Base-by-base conservation (phyloP, 1,140 invertebrate genomes). In the Micrasema longulum region DNA sequence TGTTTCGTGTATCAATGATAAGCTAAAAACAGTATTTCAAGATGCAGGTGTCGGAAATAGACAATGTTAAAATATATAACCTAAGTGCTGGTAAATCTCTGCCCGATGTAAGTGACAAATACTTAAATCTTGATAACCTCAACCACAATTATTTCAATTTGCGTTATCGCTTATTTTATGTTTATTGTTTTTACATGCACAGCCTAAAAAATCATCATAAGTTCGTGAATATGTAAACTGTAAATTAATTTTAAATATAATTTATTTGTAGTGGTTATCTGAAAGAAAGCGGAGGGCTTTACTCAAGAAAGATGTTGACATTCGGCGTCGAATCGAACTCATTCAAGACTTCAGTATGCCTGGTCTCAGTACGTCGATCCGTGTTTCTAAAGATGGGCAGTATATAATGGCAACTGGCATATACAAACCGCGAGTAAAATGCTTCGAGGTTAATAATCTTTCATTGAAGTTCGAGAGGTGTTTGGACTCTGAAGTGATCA, bases 271-370 rank as follows among this genome's bases (percentile, higher is more conserved):
- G 95, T 99, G 97, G 97, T 85, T 99, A 55, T 91, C 95, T 12
- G 97, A 98, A 77, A 87, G 92, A 79, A 97, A 97, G 83, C 91
- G 92, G 80, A 87, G 95, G 77, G 89, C 89, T 11, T 82, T 98
- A 72, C 86, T 95, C 52, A 96, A 97, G 77, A 96, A 96, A 82
- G 93, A 98, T 92, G 90, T 94, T 53, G 95, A 97, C 80, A 88
- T 98, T 38, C 88, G 95, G 73, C 89, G 92, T 76, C 86, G 95
- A 78, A 98, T 99, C 74, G 95, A 99, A 82, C 88, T 99, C 14
- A 96, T 99, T 77, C 98, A 99, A 85, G 98, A 99, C 81, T 99
- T 99, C 89, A 95, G 98, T 76, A 99, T 99, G 98, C 98, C 98
- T 64, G 95, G 90, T 70, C 87, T 99, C 1, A 97, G 95, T 79